Evolutionary conservation across 2,113 vertebrate genomes (phyloP).

Genomic region (Puntigrus tetrazona): DNA sequence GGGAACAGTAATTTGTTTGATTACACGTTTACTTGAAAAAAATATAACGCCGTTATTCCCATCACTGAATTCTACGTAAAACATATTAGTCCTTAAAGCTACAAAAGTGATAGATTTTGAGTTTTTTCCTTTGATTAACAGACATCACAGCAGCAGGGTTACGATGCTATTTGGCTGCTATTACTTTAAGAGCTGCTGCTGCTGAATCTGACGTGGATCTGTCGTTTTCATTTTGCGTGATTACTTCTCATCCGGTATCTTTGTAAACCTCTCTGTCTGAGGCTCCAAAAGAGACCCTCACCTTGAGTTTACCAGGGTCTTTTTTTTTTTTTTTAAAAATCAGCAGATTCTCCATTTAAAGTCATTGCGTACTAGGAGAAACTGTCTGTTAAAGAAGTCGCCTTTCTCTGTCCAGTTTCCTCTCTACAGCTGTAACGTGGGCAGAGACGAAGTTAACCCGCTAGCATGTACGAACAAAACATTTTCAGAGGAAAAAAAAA

Average conservation of each 20-base stretch:
- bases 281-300: background rate
- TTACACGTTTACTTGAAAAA: no score
- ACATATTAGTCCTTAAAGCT: no score
- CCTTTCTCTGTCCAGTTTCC: background rate
- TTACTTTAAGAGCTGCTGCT: no score
- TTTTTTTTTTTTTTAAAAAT: background rate
- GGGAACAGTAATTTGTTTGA: no score
- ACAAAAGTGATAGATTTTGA: no score
- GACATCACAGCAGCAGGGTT: no score
- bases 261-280: constrained; percentile 6
- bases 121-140: no score
- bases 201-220: no score
- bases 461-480: constrained; percentile 2
- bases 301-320: background rate
- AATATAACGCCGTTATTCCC: no score
- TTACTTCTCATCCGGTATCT: background rate
- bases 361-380: background rate
- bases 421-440: background rate
- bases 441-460: background rate
- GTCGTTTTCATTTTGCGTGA: background rate
- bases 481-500: background rate
- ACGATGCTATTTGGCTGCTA: no score
- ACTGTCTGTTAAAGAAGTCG: background rate
- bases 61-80: no score
- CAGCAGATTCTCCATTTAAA: background rate